Percentiles rank a stretch among this genome's conserved stretches.
Evolutionary conservation across 2,113 vertebrate genomes (phyloP).

Genomic region (Progne subis): DNA sequence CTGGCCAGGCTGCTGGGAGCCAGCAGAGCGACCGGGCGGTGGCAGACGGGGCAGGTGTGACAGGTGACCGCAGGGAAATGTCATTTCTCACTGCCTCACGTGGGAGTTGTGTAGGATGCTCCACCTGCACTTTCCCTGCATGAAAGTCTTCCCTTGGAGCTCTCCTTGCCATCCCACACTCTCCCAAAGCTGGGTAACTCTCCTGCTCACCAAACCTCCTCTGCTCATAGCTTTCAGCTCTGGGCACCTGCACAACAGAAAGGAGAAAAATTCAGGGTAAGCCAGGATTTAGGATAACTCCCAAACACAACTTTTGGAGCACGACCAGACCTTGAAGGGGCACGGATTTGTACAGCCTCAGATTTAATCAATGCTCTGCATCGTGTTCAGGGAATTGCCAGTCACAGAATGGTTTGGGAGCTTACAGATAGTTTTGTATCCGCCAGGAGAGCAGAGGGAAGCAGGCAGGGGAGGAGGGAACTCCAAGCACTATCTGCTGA

Average conservation of each 20-base stretch:
- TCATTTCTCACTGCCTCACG: background rate
- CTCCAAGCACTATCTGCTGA: background rate
- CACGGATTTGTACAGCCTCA: accelerated
- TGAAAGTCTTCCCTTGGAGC: background rate
- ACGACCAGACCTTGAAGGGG: accelerated
- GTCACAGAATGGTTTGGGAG: background rate
- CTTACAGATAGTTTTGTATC: no score
- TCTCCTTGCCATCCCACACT: background rate
- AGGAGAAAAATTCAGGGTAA: accelerated
- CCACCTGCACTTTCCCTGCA: background rate
- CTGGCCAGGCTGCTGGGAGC: background rate
- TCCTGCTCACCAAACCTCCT: background rate
- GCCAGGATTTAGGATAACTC: background rate
- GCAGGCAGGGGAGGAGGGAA: background rate
- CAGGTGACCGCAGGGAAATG: no score
- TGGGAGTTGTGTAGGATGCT: background rate
- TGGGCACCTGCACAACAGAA: background rate
- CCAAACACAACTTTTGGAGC: background rate
- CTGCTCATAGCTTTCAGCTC: background rate
- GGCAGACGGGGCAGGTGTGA: background rate
- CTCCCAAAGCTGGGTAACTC: background rate
- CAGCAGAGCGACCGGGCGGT: background rate
- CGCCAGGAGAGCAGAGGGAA: background rate
- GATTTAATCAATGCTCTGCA: background rate
- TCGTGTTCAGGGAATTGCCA: accelerated